Evolutionary conservation across 1,140 invertebrate species (phyloP), one percentile per base, ranked within the genome.

Genomic region (Amyelois transitella): DNA sequence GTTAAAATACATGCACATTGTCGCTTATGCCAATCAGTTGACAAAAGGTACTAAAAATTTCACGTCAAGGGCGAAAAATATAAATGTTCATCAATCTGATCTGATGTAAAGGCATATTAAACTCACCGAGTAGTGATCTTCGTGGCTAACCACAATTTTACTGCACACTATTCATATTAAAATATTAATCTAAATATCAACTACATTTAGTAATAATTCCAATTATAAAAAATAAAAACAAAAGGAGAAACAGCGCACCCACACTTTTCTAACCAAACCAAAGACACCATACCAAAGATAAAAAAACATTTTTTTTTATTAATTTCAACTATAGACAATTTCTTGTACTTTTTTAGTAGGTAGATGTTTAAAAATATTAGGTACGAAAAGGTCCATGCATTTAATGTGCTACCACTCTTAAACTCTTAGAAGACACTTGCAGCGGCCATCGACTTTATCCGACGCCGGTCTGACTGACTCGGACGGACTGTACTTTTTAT

Each of bases 221-320:
- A 38, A 14, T 38, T 14, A 48, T 21, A 48, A 57, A 54, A 60
- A 69, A 64, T 64, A 71, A 69, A 66, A 66, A 71, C 60, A 68
- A 74, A 71, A 68, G 62, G 60, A 64, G 64, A 60, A 65, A 57
- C 49, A 62, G 64, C 53, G 55, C 59, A 69, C 62, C 61, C 65
- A 71, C 68, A 71, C 68, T 66, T 66, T 53, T 45, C 51, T 45
- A 53, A 55, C 54, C 66, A 72, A 60, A 72, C n/a, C n/a, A n/a
- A n/a, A n/a, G n/a, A n/a, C n/a, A n/a, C n/a, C n/a, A n/a, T n/a
- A n/a, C n/a, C n/a, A n/a, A n/a, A n/a, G n/a, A n/a, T n/a, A n/a
- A n/a, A n/a, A n/a, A n/a, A n/a, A n/a, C n/a, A n/a, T n/a, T n/a
- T n/a, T n/a, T n/a, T n/a, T n/a, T n/a, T n/a, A n/a, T n/a, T n/a